Evolutionary conservation across 2,888 invertebrate species (phyloP).

Genomic region (Uloborus plumipes): DNA sequence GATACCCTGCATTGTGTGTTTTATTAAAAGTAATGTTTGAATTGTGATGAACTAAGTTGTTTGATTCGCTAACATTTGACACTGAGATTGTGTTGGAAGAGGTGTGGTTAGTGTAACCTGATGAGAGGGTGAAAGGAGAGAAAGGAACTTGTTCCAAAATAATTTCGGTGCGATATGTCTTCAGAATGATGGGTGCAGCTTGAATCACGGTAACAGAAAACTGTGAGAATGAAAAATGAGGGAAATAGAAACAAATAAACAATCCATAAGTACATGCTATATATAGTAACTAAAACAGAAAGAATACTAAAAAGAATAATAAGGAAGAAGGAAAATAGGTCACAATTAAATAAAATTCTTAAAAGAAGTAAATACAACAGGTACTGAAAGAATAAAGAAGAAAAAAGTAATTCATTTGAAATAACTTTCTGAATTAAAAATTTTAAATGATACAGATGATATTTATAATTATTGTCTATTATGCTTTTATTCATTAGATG

Average conservation of each 20-base stretch:
- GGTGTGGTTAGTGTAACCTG: slow-evolving; percentile 18
- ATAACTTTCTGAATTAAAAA: too few species aligned
- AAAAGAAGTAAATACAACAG: slow-evolving; percentile 10
- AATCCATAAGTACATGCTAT: slow-evolving; percentile 62
- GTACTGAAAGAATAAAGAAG: not conserved
- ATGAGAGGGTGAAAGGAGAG: slow-evolving; percentile 13
- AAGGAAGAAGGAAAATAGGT: slow-evolving; percentile 66
- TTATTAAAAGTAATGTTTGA: not conserved
- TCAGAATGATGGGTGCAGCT: slow-evolving; percentile 63
- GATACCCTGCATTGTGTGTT: not conserved
- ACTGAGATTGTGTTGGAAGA: slow-evolving; percentile 16
- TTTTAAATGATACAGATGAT: too few species aligned
- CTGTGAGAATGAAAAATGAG: slow-evolving; percentile 58
- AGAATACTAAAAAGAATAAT: slow-evolving; percentile 64
- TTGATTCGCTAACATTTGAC: not conserved
- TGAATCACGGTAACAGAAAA: slow-evolving; percentile 64
- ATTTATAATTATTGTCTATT: too few species aligned
- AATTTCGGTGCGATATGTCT: slow-evolving; percentile 62
- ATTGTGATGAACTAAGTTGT: slow-evolving; percentile 1
- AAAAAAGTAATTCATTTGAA: not conserved
- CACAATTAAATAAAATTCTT: slow-evolving; percentile 80
- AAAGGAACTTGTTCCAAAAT: slow-evolving; percentile 61
- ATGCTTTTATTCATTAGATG: too few species aligned
- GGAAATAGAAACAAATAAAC: slow-evolving; percentile 61
- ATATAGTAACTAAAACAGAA: slow-evolving; percentile 16